Percentiles rank a stretch among this genome's conserved stretches.
Evolutionary conservation across 1,140 invertebrate species (phyloP).

Genomic region (Dreissena rostriformis): DNA sequence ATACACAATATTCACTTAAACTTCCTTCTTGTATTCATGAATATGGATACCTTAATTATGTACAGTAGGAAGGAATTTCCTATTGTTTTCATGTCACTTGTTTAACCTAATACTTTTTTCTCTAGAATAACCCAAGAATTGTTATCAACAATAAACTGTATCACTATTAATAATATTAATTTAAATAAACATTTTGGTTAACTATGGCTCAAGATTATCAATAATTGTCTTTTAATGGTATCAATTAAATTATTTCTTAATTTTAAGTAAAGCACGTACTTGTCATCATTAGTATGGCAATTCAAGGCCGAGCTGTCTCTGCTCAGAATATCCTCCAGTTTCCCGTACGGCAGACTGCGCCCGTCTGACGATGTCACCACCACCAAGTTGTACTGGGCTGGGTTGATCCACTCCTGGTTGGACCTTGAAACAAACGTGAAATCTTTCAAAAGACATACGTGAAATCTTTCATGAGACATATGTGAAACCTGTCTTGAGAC

Average conservation of each 20-base stretch:
- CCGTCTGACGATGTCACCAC: conserved; percentile 97
- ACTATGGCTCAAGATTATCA: too few species aligned
- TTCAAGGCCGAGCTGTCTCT: conserved; percentile 95
- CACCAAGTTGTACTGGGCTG: conserved; percentile 96
- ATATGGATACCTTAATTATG: too few species aligned
- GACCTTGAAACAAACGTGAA: conserved; percentile 83
- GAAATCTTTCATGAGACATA: conserved; percentile 82
- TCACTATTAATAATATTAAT: too few species aligned
- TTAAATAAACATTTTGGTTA: too few species aligned
- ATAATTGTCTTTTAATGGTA: background rate
- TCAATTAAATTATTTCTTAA: background rate
- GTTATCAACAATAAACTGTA: too few species aligned
- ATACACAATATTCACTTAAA: background rate
- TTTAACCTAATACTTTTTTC: too few species aligned
- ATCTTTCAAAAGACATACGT: background rate
- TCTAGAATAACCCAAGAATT: too few species aligned
- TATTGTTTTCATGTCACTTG: too few species aligned
- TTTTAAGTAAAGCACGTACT: conserved; percentile 79
- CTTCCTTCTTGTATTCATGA: background rate
- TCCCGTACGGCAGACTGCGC: conserved; percentile 95
- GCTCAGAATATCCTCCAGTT: conserved; percentile 96
- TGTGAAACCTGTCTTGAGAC: background rate
- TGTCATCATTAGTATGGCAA: conserved; percentile 99
- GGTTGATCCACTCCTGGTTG: conserved; percentile 97
- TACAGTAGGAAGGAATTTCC: too few species aligned